Evolutionary conservation across 2,113 vertebrate species (phyloP).

Genomic region (Triplophysa siluroides): DNA sequence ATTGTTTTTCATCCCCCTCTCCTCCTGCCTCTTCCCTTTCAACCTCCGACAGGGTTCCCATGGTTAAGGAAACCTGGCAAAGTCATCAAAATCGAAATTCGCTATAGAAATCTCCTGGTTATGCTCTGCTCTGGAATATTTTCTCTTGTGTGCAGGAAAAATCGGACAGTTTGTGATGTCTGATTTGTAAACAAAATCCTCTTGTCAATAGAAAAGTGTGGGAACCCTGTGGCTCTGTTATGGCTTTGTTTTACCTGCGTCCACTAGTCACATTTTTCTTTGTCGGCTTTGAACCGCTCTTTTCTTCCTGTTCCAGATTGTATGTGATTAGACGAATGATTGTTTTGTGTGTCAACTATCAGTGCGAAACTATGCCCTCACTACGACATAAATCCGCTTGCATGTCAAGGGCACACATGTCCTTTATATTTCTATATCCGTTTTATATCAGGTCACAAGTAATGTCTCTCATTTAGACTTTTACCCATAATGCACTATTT

Average conservation of each 20-base stretch:
- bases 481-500: conserved; percentile 15
- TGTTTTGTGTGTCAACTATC: conserved; percentile 16
- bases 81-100: neutral
- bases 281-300: conserved; percentile 57
- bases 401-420: conserved; percentile 19
- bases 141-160: too few species aligned
- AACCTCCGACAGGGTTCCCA: conserved; percentile 44
- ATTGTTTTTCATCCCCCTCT: conserved; percentile 56
- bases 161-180: too few species aligned
- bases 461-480: conserved; percentile 11
- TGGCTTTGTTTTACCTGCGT: neutral
- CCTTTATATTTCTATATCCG: conserved; percentile 14
- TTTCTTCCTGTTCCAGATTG: conserved; percentile 68
- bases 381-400: neutral
- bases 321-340: neutral
- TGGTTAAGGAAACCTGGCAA: conserved; percentile 10
- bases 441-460: conserved; percentile 16
- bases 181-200: too few species aligned
- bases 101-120: too few species aligned
- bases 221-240: conserved; percentile 37
- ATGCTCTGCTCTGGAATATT: too few species aligned
- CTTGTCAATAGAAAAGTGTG: neutral
- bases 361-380: neutral
- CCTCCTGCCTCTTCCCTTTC: conserved; percentile 40
- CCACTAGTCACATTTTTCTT: conserved; percentile 6